These are phyloP conservation scores for Hymenochirus boettgeri DNA, from an alignment of 2,113 vertebrate species.

Conservation along the genomic window DNA sequence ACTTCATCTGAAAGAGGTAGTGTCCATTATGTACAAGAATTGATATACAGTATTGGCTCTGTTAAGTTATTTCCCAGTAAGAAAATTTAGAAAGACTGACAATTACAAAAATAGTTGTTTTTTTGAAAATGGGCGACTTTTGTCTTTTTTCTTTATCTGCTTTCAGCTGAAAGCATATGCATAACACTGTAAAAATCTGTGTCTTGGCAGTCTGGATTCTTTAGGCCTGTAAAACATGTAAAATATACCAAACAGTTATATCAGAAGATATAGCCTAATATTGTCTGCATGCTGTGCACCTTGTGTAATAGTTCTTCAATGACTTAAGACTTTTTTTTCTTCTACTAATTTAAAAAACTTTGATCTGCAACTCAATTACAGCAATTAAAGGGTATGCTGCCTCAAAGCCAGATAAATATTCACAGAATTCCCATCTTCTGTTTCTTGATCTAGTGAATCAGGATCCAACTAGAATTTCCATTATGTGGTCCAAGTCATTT, in stretches of 20 bases:
- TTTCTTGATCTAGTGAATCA: slow-evolving; percentile 43
- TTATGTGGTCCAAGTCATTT: slow-evolving; percentile 82
- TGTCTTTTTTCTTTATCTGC: neutral
- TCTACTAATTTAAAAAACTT: neutral
- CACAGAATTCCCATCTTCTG: neutral
- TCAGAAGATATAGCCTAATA: neutral
- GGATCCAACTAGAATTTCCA: slow-evolving; percentile 81
- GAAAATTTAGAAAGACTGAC: slow-evolving; percentile 66
- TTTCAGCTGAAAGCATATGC: slow-evolving; percentile 41
- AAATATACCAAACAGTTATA: slow-evolving; percentile 25
- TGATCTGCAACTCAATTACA: neutral
- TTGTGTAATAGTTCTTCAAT: no score
- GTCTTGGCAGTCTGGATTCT: slow-evolving; percentile 48
- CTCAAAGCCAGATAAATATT: neutral
- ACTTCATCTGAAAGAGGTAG: slow-evolving; percentile 66
- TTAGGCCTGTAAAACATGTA: slow-evolving; percentile 45
- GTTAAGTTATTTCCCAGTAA: slow-evolving; percentile 53
- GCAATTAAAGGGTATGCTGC: no score
- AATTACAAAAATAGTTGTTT: slow-evolving; percentile 65
- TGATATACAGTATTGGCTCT: slow-evolving; percentile 54
- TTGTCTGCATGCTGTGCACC: neutral
- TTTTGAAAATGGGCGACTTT: neutral
- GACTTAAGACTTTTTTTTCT: no score
- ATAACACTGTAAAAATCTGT: slow-evolving; percentile 49
- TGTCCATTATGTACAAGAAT: slow-evolving; percentile 63